Evolutionary conservation across 2,888 invertebrate genomes (phyloP), one percentile per base, ranked within the genome.

Genomic region (Dascillus cervinus): DNA sequence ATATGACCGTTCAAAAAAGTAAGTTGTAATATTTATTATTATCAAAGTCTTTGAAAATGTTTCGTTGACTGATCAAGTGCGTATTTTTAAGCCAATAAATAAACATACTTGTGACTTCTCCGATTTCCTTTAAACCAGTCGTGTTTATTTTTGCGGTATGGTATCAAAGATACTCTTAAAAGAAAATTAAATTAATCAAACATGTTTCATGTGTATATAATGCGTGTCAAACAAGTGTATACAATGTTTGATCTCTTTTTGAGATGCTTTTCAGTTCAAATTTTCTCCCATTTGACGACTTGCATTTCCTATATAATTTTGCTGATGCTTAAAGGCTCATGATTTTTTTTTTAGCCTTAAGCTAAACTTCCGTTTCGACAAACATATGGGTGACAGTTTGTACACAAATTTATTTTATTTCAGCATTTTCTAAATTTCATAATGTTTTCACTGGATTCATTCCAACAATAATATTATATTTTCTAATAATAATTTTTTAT

Each of bases 161-260:
- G 28, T 35, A 40, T 40, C 40, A 40, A 40, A 40, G 40, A 36
- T 25, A 36, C 37, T 27, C 40, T 40, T 34, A 37, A 40, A 37
- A 40, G 40, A 40, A 37, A 40, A 37, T 40, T 40, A 40, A 36
- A 40, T 40, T 40, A 31, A 37, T 40, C 40, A 37, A 40, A 40
- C 40, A 34, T 22, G 29, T 22, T 20, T 31, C 32, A 29, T 40
- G 33, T 39, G 32, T 39, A 37, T 37, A 29, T 29, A 33, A 34
- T 37, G 34, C 34, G 22, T 37, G 40, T 40, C 40, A 40, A 37
- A 34, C 26, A 23, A 11, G 17, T 19, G 34, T n/a, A n/a, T 28
- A 38, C 30, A 34, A 34, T n/a, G n/a, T n/a, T n/a, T n/a, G n/a
- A n/a, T n/a, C n/a, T n/a, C n/a, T n/a, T n/a, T n/a, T n/a, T n/a